Evolutionary conservation across 2,888 invertebrate species (phyloP).

Genomic region (Ernsta delagoae): DNA sequence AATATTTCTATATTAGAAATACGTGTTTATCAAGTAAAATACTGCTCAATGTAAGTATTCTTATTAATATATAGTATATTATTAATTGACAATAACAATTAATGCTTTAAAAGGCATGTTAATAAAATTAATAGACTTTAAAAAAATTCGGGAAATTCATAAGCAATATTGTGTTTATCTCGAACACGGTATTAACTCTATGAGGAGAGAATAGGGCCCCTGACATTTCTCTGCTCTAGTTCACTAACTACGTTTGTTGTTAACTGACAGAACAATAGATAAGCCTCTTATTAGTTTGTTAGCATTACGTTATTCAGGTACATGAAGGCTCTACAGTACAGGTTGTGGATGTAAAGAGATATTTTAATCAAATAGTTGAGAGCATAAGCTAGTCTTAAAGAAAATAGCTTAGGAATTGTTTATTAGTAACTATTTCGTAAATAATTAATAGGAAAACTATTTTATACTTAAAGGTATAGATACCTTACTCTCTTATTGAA

Average conservation of each 20-base stretch:
- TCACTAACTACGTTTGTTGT: conserved; percentile 13
- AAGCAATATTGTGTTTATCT: not conserved
- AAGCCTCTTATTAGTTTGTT: conserved; percentile 23
- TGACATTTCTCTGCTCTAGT: conserved; percentile 18
- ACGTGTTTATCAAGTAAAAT: too few relatives aligned
- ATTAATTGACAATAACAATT: too few relatives aligned
- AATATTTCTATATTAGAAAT: too few relatives aligned
- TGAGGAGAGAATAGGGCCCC: not conserved
- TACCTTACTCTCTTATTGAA: not conserved
- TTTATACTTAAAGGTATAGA: not conserved
- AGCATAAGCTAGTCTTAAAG: not conserved
- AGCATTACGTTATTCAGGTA: conserved; percentile 7
- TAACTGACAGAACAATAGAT: conserved; percentile 33
- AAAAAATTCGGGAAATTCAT: too few relatives aligned
- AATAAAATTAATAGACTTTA: too few relatives aligned
- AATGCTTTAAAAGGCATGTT: too few relatives aligned
- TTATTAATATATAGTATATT: too few relatives aligned
- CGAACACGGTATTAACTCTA: not conserved
- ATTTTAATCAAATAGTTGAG: not conserved
- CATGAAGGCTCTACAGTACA: not conserved
- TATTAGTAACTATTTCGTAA: not conserved
- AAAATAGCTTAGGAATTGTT: not conserved
- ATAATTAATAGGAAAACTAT: not conserved
- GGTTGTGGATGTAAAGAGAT: not conserved
- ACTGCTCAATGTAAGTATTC: too few relatives aligned